phyloP scores from a whole-genome alignment of 2,888 invertebrate species.

The Ariolimax columbianus region DNA sequence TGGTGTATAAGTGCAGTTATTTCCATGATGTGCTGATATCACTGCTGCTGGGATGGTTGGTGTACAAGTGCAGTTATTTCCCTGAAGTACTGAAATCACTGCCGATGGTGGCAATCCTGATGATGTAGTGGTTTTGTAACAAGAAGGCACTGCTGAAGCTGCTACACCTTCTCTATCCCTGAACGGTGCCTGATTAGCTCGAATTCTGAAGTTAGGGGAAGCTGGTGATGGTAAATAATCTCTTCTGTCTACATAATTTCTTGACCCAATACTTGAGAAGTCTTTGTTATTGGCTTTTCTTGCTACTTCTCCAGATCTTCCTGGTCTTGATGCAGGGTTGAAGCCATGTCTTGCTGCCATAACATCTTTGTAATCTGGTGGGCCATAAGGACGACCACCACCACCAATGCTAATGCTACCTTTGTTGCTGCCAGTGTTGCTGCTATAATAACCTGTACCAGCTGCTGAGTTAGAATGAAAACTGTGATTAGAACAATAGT shows the following conservation, averaged over 20 bases:
- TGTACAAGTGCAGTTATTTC: background rate
- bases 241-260: slow-evolving; percentile 7
- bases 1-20: background rate
- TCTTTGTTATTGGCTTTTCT: slow-evolving; percentile 9
- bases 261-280: slow-evolving; percentile 37
- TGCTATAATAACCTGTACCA: slow-evolving; percentile 12
- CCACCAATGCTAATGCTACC: slow-evolving; percentile 2
- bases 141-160: background rate
- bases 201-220: slow-evolving; percentile 45
- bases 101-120: slow-evolving; percentile 12
- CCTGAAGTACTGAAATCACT: background rate
- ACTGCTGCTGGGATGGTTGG: slow-evolving; percentile 15
- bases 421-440: background rate
- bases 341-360: slow-evolving; percentile 46
- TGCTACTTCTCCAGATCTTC: background rate
- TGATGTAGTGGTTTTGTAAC: slow-evolving; percentile 19
- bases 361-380: slow-evolving; percentile 46
- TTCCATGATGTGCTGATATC: slow-evolving; percentile 8
- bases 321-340: background rate
- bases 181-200: slow-evolving; percentile 19
- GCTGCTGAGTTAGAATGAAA: slow-evolving; percentile 16
- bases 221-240: slow-evolving; percentile 32
- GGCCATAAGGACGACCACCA: slow-evolving; percentile 4
- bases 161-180: slow-evolving; percentile 27
- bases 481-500: background rate